Conservation (phyloP, 2,888 invertebrate genomes). For the Macroteleia sp. region DNA sequence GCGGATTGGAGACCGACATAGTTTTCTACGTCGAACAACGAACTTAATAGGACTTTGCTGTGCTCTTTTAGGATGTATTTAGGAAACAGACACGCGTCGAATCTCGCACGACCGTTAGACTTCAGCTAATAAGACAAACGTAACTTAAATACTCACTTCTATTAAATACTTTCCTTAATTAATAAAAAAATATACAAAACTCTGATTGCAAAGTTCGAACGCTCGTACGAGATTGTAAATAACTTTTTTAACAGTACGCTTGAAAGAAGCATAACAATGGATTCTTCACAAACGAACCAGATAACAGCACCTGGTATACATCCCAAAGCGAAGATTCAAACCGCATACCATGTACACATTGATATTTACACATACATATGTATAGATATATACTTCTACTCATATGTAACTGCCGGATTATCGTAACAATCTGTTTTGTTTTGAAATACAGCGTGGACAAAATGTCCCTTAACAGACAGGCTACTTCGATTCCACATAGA, state of each 20-base stretch:
- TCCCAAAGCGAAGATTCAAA: slow-evolving; percentile 46
- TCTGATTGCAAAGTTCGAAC: background rate
- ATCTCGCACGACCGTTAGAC: background rate
- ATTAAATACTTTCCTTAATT: slow-evolving; percentile 9
- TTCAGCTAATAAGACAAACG: background rate
- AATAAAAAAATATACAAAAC: slow-evolving; percentile 19
- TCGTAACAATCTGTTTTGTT: background rate
- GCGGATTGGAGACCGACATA: slow-evolving; percentile 12
- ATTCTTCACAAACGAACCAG: background rate
- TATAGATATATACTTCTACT: slow-evolving; percentile 32
- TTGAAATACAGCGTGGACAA: no score
- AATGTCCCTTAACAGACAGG: no score
- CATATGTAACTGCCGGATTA: slow-evolving; percentile 22
- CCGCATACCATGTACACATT: slow-evolving; percentile 43
- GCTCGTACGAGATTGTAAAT: background rate
- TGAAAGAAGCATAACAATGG: background rate
- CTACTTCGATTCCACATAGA: no score
- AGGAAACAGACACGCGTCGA: slow-evolving; percentile 25
- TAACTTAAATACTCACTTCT: background rate
- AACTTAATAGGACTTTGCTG: slow-evolving; percentile 62
- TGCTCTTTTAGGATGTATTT: slow-evolving; percentile 60
- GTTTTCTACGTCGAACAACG: slow-evolving; percentile 1
- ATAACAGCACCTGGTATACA: slow-evolving; percentile 33
- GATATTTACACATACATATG: slow-evolving; percentile 28
- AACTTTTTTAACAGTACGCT: background rate